Evolutionary conservation across 1,140 invertebrate genomes (phyloP).

Genomic region (Zaprionus inermis): DNA sequence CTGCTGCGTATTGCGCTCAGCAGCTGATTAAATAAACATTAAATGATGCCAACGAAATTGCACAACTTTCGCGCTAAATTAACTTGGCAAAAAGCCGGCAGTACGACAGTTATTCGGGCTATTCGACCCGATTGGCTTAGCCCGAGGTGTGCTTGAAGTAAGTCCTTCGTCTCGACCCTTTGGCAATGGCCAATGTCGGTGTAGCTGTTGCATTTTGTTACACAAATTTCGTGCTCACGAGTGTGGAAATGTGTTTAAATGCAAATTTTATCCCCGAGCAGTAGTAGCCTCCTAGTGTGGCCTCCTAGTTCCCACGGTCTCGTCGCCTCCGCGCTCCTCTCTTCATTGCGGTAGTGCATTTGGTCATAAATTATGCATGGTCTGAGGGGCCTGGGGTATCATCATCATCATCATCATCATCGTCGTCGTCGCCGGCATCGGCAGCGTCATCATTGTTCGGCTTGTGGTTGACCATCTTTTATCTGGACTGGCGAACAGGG

Average conservation of each 20-base stretch:
- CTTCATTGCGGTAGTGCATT: constrained; percentile 46
- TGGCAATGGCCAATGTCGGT: constrained; percentile 1
- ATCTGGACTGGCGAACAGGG: constrained; percentile 14
- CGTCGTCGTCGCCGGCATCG: neutral
- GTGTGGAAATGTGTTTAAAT: constrained; percentile 73
- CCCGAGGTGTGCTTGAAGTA: neutral
- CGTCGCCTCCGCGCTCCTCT: neutral
- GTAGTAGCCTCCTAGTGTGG: neutral
- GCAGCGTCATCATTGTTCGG: constrained; percentile 34
- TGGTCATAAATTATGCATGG: constrained; percentile 70
- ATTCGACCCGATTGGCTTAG: neutral
- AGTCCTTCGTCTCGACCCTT: constrained; percentile 3
- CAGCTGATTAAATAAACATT: constrained; percentile 1
- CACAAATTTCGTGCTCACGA: constrained; percentile 64
- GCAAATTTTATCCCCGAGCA: constrained; percentile 50
- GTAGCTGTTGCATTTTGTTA: constrained; percentile 30
- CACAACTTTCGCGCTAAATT: constrained; percentile 13
- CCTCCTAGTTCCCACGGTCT: neutral
- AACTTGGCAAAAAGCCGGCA: constrained; percentile 16
- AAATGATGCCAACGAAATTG: neutral
- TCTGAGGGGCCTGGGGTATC: constrained; percentile 18
- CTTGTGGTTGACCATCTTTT: constrained; percentile 49
- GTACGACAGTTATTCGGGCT: constrained; percentile 10
- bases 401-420: constrained; percentile 19
- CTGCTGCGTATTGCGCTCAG: neutral